Conservation (phyloP, 2,797 vertebrate genomes). For the Thripadectes ignobilis region DNA sequence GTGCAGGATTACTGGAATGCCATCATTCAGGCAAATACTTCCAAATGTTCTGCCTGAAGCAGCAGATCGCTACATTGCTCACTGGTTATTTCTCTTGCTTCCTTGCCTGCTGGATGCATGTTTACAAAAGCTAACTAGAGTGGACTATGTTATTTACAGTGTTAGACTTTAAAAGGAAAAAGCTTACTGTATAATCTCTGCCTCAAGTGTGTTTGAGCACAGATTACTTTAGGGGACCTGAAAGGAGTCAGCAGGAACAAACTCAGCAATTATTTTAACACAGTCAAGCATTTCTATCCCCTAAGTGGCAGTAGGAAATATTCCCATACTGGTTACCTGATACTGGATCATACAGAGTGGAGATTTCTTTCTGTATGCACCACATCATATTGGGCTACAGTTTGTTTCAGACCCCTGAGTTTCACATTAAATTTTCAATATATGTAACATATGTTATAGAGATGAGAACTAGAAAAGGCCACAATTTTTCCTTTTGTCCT, state of each 20-base stretch:
- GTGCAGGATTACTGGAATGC: not conserved
- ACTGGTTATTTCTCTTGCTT: not conserved
- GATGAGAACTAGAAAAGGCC: not conserved
- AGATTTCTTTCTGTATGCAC: not conserved
- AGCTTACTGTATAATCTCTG: slow-evolving; percentile 9
- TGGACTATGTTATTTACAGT: slow-evolving; percentile 30
- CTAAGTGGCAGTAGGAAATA: not conserved
- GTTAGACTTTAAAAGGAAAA: slow-evolving; percentile 4
- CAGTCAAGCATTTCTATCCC: not conserved
- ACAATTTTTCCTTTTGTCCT: not conserved
- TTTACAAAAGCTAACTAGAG: slow-evolving; percentile 39
- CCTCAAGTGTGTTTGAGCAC: not conserved
- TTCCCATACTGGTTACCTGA: not conserved
- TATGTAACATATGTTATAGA: not conserved
- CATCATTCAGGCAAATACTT: not conserved
- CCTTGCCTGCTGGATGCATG: not conserved
- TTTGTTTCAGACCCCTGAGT: not conserved
- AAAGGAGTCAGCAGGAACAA: not conserved
- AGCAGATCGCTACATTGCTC: not conserved
- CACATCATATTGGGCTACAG: not conserved
- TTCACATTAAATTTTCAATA: not conserved
- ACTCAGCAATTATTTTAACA: not conserved
- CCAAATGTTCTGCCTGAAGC: not conserved
- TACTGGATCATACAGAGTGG: not conserved
- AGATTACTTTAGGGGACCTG: not conserved